Evolutionary conservation across 2,113 vertebrate species (phyloP).

Genomic region (Enhydra lutris): DNA sequence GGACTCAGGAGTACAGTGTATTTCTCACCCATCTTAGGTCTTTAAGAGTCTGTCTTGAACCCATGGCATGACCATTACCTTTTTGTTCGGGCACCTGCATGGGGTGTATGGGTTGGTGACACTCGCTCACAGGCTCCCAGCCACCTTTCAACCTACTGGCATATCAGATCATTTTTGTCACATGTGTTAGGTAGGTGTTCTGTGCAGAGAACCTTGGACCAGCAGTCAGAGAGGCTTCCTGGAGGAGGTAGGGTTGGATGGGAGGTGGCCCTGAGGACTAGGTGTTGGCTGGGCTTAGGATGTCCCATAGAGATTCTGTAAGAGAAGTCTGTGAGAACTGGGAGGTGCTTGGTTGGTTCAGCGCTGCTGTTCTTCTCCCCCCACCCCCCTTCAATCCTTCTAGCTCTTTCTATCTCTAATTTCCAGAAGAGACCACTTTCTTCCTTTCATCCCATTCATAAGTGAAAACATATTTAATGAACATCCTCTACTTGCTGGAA

Average conservation of each 20-base stretch:
- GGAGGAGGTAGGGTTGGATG: not conserved
- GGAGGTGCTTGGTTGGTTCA: not conserved
- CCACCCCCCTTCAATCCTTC: fast-evolving
- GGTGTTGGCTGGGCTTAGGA: not conserved
- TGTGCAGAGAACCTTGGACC: not conserved
- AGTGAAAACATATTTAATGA: not conserved
- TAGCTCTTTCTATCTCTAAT: not conserved
- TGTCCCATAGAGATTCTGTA: not conserved
- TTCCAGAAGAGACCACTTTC: not conserved
- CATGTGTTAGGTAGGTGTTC: not conserved
- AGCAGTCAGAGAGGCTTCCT: not conserved
- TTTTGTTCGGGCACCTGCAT: fast-evolving
- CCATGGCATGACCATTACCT: not conserved
- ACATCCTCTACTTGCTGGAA: not conserved
- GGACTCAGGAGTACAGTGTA: not conserved
- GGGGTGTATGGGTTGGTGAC: not conserved
- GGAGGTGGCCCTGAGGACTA: not conserved
- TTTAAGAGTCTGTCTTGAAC: not conserved
- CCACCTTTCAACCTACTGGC: not conserved
- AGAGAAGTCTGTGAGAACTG: not conserved
- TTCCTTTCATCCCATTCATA: not conserved
- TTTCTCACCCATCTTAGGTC: not conserved
- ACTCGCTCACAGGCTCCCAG: not conserved
- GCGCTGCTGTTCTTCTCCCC: not conserved
- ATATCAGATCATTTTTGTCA: not conserved